Evolutionary conservation across 2,113 vertebrate species (phyloP), one percentile per base, ranked within the genome.

Genomic region (Nesoenas mayeri): DNA sequence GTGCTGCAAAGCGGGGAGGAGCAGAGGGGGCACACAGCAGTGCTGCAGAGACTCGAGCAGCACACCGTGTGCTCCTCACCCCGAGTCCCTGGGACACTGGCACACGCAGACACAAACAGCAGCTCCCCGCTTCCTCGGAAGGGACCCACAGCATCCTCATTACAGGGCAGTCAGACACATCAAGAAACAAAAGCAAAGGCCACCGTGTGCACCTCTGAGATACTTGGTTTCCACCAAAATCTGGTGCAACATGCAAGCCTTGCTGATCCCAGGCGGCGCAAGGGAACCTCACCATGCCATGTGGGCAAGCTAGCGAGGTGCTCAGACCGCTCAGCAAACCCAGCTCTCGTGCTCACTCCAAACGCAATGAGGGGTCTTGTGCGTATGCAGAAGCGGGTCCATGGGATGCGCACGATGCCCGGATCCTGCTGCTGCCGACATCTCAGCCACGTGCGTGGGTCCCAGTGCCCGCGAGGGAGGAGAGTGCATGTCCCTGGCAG

Each of bases 341-440:
- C 40, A 38, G 6, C 53, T 10, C 77, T 9, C 24, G 34, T 13
- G 26, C 61, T 60, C 47, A 7, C 28, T 7, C 11, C 14, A 12
- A 48, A 73, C 60, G 29, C 60, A 67, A 38, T 0, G 4, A 31
- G 24, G 36, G 36, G 24, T 36, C 53, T 65, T 15, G 25, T 8
- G 48, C 5, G 18, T 11, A 48, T 16, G 12, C 24, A 60, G 77
- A 57, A 62, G 26, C 0, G 0, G 15, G 50, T 70, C 72, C 60
- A 2, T 2, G 48, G 85, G 50, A 26, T 19, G 20, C 2, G 25
- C 34, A 16, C 24, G 36, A 57, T 31, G 50, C 40, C n/a, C 0
- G 0, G 31, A 66, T 74, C 34, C 65, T 40, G 29, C 48, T 1
- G 1, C 54, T 1, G 1, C 7, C 29, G 20, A 24, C 0, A 0